Percentiles rank a stretch among this genome's conserved stretches.
phyloP scores from a whole-genome alignment of 2,113 vertebrate species.

The Felis catus region DNA sequence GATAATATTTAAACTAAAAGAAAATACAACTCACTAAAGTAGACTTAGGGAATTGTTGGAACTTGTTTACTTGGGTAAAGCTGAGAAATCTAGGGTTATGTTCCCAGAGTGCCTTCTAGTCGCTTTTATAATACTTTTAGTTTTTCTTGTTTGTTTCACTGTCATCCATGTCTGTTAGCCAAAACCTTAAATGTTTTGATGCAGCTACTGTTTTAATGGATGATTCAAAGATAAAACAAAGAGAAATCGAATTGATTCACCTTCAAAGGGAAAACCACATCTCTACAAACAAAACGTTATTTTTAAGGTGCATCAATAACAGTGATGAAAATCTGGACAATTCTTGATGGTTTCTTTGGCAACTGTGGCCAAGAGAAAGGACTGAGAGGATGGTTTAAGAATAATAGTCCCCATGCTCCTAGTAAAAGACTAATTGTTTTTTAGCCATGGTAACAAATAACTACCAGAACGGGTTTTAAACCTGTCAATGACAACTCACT shows the following conservation, averaged over 20 bases:
- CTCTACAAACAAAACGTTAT: background rate
- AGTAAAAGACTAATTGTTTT: background rate
- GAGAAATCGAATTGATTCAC: background rate
- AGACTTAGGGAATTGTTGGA: background rate
- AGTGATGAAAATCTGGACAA: background rate
- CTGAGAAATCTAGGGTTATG: background rate
- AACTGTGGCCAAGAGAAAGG: background rate
- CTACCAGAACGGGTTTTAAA: background rate
- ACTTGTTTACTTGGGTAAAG: background rate
- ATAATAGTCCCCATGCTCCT: background rate
- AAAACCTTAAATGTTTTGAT: background rate
- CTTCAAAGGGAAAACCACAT: background rate
- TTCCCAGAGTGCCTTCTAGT: background rate
- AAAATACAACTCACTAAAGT: background rate
- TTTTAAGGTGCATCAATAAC: background rate
- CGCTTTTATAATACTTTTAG: background rate
- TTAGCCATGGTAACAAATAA: background rate
- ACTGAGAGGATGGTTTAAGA: background rate
- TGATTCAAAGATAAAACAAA: background rate
- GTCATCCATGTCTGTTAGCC: background rate
- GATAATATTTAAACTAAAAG: background rate
- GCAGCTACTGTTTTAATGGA: background rate
- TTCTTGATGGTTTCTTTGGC: background rate
- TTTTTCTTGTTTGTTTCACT: slow-evolving; percentile 17
- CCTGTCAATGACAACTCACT: background rate